These are phyloP conservation scores for Drosophila niveifrons DNA, from an alignment of 2,888 invertebrate genomes.

Conservation along the genomic window DNA sequence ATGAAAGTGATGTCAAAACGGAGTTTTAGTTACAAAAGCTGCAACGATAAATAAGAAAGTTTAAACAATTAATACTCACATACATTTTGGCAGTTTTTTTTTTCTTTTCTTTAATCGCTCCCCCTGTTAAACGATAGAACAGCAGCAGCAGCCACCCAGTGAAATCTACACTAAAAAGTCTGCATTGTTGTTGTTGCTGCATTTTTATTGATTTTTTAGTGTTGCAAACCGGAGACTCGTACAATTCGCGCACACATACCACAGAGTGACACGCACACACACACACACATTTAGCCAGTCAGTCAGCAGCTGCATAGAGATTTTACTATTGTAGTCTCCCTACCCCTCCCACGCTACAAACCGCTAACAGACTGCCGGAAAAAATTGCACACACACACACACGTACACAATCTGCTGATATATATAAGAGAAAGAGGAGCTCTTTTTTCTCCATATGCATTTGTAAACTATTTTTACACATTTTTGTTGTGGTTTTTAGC, in stretches of 20 bases:
- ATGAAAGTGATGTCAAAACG: slow-evolving; percentile 86
- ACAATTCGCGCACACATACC: slow-evolving; percentile 43
- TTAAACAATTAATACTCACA: slow-evolving; percentile 46
- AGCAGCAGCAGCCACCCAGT: slow-evolving; percentile 54
- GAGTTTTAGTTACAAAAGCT: slow-evolving; percentile 86
- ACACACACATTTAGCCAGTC: slow-evolving; percentile 27
- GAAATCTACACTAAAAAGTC: slow-evolving; percentile 69
- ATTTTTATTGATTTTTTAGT: slow-evolving; percentile 79
- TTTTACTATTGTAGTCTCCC: slow-evolving; percentile 47
- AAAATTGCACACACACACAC: slow-evolving; percentile 71
- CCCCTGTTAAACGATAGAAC: slow-evolving; percentile 41
- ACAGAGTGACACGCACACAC: slow-evolving; percentile 21
- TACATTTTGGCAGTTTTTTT: slow-evolving; percentile 12
- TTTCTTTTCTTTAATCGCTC: slow-evolving; percentile 20
- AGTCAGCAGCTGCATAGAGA: slow-evolving; percentile 55
- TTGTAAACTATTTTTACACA: slow-evolving; percentile 72
- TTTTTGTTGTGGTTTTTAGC: slow-evolving; percentile 70
- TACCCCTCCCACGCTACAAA: not conserved
- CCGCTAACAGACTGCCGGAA: slow-evolving; percentile 64
- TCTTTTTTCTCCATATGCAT: slow-evolving; percentile 44
- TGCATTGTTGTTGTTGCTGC: slow-evolving; percentile 61
- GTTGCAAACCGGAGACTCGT: slow-evolving; percentile 72
- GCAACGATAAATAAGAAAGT: slow-evolving; percentile 61
- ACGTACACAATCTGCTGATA: slow-evolving; percentile 38
- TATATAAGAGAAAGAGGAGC: slow-evolving; percentile 30